Evolutionary conservation across 2,113 vertebrate genomes (phyloP), one percentile per base, ranked within the genome.

Genomic region (Nothobranchius furzeri): DNA sequence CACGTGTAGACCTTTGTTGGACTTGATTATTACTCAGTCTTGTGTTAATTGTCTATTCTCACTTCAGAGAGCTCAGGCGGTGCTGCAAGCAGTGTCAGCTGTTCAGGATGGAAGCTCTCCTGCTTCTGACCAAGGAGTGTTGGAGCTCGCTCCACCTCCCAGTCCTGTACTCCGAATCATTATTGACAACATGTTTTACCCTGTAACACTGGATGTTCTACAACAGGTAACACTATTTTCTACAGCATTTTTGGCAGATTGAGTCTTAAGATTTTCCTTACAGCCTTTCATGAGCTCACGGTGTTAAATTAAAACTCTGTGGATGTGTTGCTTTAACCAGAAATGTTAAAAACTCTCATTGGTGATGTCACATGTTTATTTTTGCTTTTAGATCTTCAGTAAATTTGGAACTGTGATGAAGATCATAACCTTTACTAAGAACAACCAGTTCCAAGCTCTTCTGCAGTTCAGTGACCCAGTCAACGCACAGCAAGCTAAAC

Each of bases 111-210:
- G 96, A 56, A 96, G 95, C 2, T 96, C 96, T 79, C 93, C 95
- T 14, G 95, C 96, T 52, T 96, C 95, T 1, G 95, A 96, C 70
- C 93, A 95, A 9, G 91, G 95, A 12, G 94, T 94, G 62, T 93
- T 96, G 66, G 96, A 99, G 84, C 90, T 98, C 60, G 94, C 94
- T 75, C 96, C 96, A 3, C 95, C 96, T 24, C 97, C 97, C 72
- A 98, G 97, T 81, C 96, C 98, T 9, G 97, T 99, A 24, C 94
- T 99, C 75, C 91, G 97, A 91, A 99, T 99, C 87, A 99, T 99
- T 85, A 98, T 99, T 75, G 98, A 99, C 92, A 99, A 99, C 86
- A 98, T 99, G 96, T 99, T 98, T 89, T 99, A 99, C 86, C 98
- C 98, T 1, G 97, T 99, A 64, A 99, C 98, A 10, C 91, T 99